These are phyloP conservation scores for Cyclargus thomasi DNA, from an alignment of 1,140 invertebrate genomes.

Conservation along the genomic window DNA sequence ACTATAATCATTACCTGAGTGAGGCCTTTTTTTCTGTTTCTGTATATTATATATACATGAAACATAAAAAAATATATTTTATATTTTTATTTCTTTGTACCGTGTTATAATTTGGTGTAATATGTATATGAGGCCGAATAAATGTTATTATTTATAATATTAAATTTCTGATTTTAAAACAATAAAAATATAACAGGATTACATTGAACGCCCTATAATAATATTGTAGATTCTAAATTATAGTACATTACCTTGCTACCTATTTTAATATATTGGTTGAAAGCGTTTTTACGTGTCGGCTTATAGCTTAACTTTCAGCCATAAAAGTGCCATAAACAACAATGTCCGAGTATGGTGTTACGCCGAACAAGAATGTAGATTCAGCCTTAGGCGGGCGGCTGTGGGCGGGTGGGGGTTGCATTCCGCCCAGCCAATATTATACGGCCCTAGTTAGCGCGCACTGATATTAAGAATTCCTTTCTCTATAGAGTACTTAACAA, in stretches of 20 bases:
- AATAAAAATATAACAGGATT: no score
- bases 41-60: no score
- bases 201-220: no score
- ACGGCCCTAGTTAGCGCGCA: conserved; percentile 71
- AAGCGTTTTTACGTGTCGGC: conserved; percentile 10
- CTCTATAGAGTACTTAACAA: conserved; percentile 37
- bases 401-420: conserved; percentile 30
- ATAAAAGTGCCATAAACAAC: conserved; percentile 18
- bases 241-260: background rate
- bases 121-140: no score
- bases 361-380: conserved; percentile 18
- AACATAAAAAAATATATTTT: no score
- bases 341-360: conserved; percentile 13
- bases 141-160: no score
- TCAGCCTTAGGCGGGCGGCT: conserved; percentile 23
- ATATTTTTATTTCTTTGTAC: no score
- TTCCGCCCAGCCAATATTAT: conserved; percentile 61
- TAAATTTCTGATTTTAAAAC: no score
- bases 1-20: no score
- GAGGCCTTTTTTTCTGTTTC: no score
- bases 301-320: conserved; percentile 9
- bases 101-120: no score
- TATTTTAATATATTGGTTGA: conserved; percentile 11
- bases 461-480: conserved; percentile 73
- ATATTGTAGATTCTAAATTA: no score